A percentile compares a stretch with the other conserved stretches of the same genome.
Evolutionary conservation across 2,888 invertebrate species (phyloP).

Genomic region (Leucophenga maculata): DNA sequence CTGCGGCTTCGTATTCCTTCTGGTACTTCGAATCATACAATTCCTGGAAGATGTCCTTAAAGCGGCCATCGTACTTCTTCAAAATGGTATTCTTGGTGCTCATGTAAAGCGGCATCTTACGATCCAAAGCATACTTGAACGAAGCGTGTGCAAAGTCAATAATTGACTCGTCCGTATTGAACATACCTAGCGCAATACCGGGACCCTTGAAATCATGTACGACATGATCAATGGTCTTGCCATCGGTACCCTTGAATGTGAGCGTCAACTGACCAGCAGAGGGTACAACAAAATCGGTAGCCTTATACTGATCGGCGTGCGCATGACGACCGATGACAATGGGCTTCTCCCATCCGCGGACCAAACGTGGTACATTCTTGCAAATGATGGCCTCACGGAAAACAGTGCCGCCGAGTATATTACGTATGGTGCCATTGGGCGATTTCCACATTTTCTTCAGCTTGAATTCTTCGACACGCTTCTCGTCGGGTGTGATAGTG

Average conservation of each 20-base stretch:
- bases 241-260: slow-evolving; percentile 77
- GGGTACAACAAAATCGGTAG: slow-evolving; percentile 96
- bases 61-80: slow-evolving; percentile 95
- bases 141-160: slow-evolving; percentile 95
- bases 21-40: slow-evolving; percentile 93
- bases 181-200: slow-evolving; percentile 96
- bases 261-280: slow-evolving; percentile 90
- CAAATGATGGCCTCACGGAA: slow-evolving; percentile 91
- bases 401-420: slow-evolving; percentile 83
- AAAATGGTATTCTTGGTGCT: slow-evolving; percentile 98
- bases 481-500: slow-evolving; percentile 98
- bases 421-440: slow-evolving; percentile 90
- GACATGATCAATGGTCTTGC: slow-evolving; percentile 78
- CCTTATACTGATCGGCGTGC: slow-evolving; percentile 97
- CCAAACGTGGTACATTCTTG: slow-evolving; percentile 95
- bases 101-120: slow-evolving; percentile 90
- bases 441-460: slow-evolving; percentile 93
- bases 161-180: slow-evolving; percentile 96
- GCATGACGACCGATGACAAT: slow-evolving; percentile 99
- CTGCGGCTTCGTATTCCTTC: slow-evolving; percentile 84
- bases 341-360: slow-evolving; percentile 94
- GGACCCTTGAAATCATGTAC: slow-evolving; percentile 90
- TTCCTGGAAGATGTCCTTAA: slow-evolving; percentile 97
- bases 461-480: slow-evolving; percentile 92
- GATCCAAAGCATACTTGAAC: slow-evolving; percentile 89